phyloP scores from a whole-genome alignment of 2,797 vertebrate genomes.

The Geotrypetes seraphini region DNA sequence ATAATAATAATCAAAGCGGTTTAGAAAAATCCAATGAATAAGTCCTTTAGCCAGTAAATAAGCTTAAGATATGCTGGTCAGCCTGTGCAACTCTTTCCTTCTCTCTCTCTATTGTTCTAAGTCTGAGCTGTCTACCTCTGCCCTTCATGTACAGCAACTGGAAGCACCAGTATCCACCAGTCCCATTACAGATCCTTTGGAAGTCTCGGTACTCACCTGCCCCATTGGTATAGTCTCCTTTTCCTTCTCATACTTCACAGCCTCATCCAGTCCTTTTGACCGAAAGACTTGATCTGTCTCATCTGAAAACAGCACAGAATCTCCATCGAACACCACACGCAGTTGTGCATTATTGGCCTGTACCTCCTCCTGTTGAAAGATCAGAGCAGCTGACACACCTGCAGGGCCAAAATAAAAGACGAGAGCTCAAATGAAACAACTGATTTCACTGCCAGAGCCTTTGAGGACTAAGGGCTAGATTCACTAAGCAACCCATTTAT shows the following conservation, averaged over 20 bases:
- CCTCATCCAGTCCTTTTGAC: constrained; percentile 37
- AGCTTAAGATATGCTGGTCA: too few species aligned
- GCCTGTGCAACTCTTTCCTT: too few species aligned
- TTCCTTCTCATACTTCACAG: constrained; percentile 14
- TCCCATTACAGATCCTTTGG: too few species aligned
- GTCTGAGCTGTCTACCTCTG: too few species aligned
- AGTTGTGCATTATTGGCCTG: constrained; percentile 25
- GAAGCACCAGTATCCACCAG: too few species aligned
- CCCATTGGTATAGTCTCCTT: constrained; percentile 39
- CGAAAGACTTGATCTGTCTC: constrained; percentile 36
- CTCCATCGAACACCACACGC: constrained; percentile 42
- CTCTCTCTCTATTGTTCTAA: too few species aligned
- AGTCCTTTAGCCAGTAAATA: too few species aligned
- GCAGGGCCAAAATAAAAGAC: not conserved
- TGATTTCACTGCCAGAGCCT: not conserved
- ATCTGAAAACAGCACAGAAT: constrained; percentile 36
- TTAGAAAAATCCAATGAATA: too few species aligned
- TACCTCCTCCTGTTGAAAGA: constrained; percentile 41
- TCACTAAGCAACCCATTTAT: too few species aligned
- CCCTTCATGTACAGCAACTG: too few species aligned
- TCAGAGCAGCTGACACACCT: constrained; percentile 47
- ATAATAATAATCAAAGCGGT: too few species aligned
- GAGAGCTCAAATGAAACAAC: too few species aligned
- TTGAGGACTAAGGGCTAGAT: not conserved
- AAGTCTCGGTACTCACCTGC: constrained; percentile 25